Base-by-base conservation (phyloP, 1,140 invertebrate genomes). In the Trissolcus basalis region DNA sequence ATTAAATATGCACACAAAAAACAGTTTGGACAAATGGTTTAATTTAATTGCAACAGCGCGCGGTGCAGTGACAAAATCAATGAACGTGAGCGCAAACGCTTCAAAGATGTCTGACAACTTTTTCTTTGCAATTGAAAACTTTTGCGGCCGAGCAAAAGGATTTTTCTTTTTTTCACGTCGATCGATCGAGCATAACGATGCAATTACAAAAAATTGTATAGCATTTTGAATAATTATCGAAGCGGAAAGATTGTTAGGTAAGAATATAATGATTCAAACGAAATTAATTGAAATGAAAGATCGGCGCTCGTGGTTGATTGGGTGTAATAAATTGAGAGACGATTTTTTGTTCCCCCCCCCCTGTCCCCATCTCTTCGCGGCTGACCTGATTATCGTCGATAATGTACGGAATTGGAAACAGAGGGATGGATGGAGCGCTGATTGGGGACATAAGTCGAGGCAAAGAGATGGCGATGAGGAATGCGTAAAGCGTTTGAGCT, bases 1-100 rank as follows among this genome's bases (percentile, higher is more conserved):
- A 65, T 75, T 58, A 70, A 76, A 58, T 73, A 69, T 70, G 61
- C 50, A 70, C 43, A 56, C 36, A 39, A 9, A 48, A 54, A 64
- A 59, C 27, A 41, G 12, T 48, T 53, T 7, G 19, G 48, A 70
- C 67, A 70, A 70, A 56, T 48, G 10, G 27, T 33, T 65, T 65
- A 49, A 56, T 60, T 55, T 53, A 49, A 39, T 56, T 69, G 43
- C 19, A n/a, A n/a, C n/a, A n/a, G 41, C 16, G 48, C 9, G 63
- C 33, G 47, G 56, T 64, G 33, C 53, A 27, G 51, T 56, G 35
- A 60, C n/a, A n/a, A n/a, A 45, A 36, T 50, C 12, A 58, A 35
- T 47, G 48, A 47, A 60, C 11, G 33, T 27, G 6, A 7, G 10
- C 19, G 1, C 19, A n/a, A 41, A 27, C 35, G 6, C 12, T 54